Evolutionary conservation across 2,113 vertebrate species (phyloP).

Genomic region (Menidia beryllina): DNA sequence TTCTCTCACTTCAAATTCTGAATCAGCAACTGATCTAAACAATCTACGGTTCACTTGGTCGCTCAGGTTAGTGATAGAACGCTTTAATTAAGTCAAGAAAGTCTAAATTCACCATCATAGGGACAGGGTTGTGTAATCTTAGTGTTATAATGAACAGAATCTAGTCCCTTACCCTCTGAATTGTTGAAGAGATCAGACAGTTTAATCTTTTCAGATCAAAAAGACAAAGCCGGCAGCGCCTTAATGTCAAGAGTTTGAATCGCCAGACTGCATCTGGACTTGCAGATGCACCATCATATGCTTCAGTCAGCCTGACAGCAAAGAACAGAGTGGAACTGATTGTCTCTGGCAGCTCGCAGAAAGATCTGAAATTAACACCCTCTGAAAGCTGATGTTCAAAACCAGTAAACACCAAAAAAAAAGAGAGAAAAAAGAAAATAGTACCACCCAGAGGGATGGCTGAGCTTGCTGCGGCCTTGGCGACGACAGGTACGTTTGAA

Average conservation of each 20-base stretch:
- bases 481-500: slow-evolving; percentile 68
- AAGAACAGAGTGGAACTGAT: slow-evolving; percentile 36
- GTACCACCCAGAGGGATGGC: slow-evolving; percentile 29
- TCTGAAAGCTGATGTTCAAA: slow-evolving; percentile 36
- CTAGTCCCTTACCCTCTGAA: not conserved
- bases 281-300: slow-evolving; percentile 13
- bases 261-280: slow-evolving; percentile 5
- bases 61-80: slow-evolving; percentile 27
- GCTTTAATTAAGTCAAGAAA: slow-evolving; percentile 9
- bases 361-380: slow-evolving; percentile 59
- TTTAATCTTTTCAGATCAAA: not conserved
- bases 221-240: not conserved
- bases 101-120: slow-evolving; percentile 1
- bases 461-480: slow-evolving; percentile 13
- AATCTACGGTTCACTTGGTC: slow-evolving; percentile 36
- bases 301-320: slow-evolving; percentile 29
- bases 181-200: slow-evolving; percentile 2
- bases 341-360: slow-evolving; percentile 51
- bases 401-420: slow-evolving; percentile 14
- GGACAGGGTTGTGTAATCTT: not conserved
- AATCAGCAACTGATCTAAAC: slow-evolving; percentile 27
- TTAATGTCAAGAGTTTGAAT: slow-evolving; percentile 10
- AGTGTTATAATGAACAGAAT: slow-evolving; percentile 5
- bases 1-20: slow-evolving; percentile 49
- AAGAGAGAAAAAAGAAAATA: slow-evolving; percentile 25